These are phyloP conservation scores for Pseudopleuronectes americanus DNA, from an alignment of 2,797 vertebrate genomes.

Conservation along the genomic window DNA sequence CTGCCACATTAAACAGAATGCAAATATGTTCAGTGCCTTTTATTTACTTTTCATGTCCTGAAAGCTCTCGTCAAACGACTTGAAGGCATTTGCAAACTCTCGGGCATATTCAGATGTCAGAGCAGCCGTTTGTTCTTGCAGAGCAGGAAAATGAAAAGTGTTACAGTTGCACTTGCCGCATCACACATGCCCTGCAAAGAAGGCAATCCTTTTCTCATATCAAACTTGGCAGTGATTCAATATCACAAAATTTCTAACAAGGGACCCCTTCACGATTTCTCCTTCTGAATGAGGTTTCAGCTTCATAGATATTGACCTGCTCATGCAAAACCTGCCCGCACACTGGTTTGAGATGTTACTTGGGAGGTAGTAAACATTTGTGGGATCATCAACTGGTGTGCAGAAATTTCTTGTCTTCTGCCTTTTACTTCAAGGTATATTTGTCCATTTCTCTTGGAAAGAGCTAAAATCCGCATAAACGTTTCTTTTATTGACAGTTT, in stretches of 20 bases:
- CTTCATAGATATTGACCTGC: too few relatives aligned
- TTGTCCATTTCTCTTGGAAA: not conserved
- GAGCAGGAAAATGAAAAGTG: not conserved
- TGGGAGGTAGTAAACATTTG: too few relatives aligned
- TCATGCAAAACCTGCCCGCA: too few relatives aligned
- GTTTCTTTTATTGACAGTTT: too few relatives aligned
- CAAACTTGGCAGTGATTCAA: too few relatives aligned
- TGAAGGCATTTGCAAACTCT: not conserved
- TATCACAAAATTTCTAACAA: not conserved
- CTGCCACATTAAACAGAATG: conserved; percentile 1
- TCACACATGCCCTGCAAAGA: not conserved
- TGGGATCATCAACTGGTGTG: too few relatives aligned
- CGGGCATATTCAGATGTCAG: not conserved
- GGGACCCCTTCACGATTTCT: not conserved
- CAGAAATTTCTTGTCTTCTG: too few relatives aligned
- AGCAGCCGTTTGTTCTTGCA: not conserved
- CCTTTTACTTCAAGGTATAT: not conserved
- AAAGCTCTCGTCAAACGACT: not conserved
- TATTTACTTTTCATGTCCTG: not conserved
- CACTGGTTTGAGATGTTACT: too few relatives aligned
- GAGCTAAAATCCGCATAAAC: not conserved
- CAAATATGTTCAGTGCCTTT: not conserved
- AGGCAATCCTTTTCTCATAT: too few relatives aligned
- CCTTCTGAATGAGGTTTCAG: too few relatives aligned
- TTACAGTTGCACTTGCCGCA: not conserved